phyloP scores from a whole-genome alignment of 92 coral and sea anemone species.

The Paragorgia papillata region DNA sequence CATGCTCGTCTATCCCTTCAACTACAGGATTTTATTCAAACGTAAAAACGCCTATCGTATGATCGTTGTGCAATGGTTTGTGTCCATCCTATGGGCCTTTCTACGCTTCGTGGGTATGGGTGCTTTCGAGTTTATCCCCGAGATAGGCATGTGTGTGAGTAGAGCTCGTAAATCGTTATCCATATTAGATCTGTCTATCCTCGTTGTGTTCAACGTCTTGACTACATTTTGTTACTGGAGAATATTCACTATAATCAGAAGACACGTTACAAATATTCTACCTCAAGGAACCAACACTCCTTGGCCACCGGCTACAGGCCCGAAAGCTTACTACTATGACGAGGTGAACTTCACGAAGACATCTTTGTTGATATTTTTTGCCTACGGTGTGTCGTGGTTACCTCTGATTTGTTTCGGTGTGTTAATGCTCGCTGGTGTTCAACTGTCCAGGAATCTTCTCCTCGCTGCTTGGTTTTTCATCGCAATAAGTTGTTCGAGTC shows the following conservation, averaged over 20 bases:
- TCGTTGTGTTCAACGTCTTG: neutral
- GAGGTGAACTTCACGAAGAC: conserved; percentile 36
- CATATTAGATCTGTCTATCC: neutral
- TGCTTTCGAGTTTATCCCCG: conserved; percentile 6
- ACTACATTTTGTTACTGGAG: conserved; percentile 33
- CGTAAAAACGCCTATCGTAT: conserved; percentile 14
- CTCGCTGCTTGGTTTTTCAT: conserved; percentile 16
- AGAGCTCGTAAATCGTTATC: neutral
- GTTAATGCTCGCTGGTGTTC: neutral
- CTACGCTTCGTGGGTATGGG: conserved; percentile 23
- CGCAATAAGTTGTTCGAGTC: conserved; percentile 19
- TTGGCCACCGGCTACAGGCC: conserved; percentile 38
- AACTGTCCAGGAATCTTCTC: conserved; percentile 4
- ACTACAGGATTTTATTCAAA: conserved; percentile 15
- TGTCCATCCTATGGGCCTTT: conserved; percentile 21
- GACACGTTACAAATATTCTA: conserved; percentile 12
- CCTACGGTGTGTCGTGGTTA: conserved; percentile 28
- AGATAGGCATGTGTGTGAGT: conserved; percentile 17
- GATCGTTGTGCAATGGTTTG: conserved; percentile 12
- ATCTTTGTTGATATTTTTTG: conserved; percentile 29
- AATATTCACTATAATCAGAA: conserved; percentile 14
- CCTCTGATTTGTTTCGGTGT: conserved; percentile 4
- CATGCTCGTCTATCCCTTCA: conserved; percentile 30
- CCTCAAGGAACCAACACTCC: conserved; percentile 12
- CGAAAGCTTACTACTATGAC: conserved; percentile 36